Conservation (phyloP, 2,888 invertebrate genomes). For the Scrobipalpa atriplicella region DNA sequence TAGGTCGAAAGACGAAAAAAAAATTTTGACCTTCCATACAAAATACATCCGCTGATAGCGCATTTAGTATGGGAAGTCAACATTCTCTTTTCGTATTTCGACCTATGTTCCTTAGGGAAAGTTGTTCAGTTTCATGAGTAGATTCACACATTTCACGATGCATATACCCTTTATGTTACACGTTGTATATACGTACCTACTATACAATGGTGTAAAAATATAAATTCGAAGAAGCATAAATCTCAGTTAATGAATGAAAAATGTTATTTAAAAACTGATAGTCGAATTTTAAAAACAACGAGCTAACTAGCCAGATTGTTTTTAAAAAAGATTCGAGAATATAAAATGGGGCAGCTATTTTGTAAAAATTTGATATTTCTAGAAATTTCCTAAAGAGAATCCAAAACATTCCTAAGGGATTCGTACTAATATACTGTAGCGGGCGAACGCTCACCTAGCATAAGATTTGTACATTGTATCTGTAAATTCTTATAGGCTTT, state of each 20-base stretch:
- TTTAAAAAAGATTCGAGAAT: too few relatives aligned
- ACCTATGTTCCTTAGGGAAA: neutral
- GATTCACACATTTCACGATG: too few relatives aligned
- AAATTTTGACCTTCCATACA: too few relatives aligned
- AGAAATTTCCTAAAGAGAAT: slow-evolving; percentile 33
- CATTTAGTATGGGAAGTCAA: neutral
- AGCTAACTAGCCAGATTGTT: too few relatives aligned
- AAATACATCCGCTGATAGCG: too few relatives aligned
- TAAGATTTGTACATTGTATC: slow-evolving; percentile 75
- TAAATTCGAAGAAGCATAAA: too few relatives aligned
- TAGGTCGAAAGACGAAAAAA: too few relatives aligned
- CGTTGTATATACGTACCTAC: neutral
- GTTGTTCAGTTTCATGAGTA: neutral
- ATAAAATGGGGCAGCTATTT: neutral
- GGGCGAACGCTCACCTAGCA: slow-evolving; percentile 56
- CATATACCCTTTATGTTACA: too few relatives aligned
- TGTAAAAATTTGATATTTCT: slow-evolving; percentile 6
- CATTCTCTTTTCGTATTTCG: too few relatives aligned
- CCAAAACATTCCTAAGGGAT: slow-evolving; percentile 60
- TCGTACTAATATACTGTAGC: slow-evolving; percentile 42
- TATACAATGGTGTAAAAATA: neutral
- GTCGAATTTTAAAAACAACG: too few relatives aligned
- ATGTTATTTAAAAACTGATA: too few relatives aligned
- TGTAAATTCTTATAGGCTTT: slow-evolving; percentile 70
- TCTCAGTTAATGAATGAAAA: too few relatives aligned